Evolutionary conservation across 2,888 invertebrate genomes (phyloP).

Genomic region (Melinaea marsaeus): DNA sequence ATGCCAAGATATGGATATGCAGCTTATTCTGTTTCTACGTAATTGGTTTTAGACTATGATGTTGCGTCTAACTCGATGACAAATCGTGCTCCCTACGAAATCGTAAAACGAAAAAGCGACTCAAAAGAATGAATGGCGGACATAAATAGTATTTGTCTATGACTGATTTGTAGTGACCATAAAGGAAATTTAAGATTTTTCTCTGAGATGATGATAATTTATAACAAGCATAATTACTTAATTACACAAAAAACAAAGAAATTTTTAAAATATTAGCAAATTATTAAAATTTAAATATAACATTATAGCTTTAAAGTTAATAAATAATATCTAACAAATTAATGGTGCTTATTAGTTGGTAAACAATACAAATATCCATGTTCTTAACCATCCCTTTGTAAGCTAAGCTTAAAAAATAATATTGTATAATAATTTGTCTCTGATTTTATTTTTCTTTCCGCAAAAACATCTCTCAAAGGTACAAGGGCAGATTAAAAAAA

Average conservation of each 20-base stretch:
- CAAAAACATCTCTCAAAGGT: no score
- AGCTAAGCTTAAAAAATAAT: no score
- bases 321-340: background rate
- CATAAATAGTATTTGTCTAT: constrained; percentile 77
- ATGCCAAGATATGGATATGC: constrained; percentile 45
- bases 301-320: background rate
- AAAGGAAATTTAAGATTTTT: background rate
- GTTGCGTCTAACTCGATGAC: constrained; percentile 69
- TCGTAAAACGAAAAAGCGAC: constrained; percentile 77
- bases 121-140: constrained; percentile 77
- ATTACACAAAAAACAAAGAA: no score
- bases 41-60: constrained; percentile 62
- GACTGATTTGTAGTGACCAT: constrained; percentile 41
- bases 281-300: background rate
- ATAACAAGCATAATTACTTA: no score
- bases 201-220: background rate
- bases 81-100: constrained; percentile 67
- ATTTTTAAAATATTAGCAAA: no score
- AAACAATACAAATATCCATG: no score
- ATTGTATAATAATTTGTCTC: no score
- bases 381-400: no score
- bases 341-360: background rate
- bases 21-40: constrained; percentile 52
- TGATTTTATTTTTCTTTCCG: no score
- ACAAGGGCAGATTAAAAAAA: no score